phyloP scores from a whole-genome alignment of 2,113 vertebrate genomes.

The Ancistrus triradiatus region DNA sequence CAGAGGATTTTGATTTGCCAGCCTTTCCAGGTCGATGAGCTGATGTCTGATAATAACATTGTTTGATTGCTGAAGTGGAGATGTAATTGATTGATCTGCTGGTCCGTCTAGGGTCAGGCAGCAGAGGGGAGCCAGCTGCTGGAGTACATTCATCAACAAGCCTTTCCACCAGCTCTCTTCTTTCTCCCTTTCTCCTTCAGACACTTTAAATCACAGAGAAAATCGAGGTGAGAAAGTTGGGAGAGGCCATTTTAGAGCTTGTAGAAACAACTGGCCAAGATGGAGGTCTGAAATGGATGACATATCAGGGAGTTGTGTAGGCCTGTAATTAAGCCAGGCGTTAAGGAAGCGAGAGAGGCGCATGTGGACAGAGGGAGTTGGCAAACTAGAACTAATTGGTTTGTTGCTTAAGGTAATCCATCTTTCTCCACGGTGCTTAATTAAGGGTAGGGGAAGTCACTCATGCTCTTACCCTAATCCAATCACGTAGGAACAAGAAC shows the following conservation, averaged over 20 bases:
- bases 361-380: conserved; percentile 19
- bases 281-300: conserved; percentile 1
- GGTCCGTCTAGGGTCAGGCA: conserved; percentile 59
- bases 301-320: not conserved
- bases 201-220: conserved; percentile 22
- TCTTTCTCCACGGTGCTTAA: conserved; percentile 55
- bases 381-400: conserved; percentile 59
- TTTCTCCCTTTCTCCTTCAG: not conserved
- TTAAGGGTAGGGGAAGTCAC: conserved; percentile 56
- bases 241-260: conserved; percentile 37
- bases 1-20: conserved; percentile 67
- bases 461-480: conserved; percentile 46
- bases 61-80: conserved; percentile 79
- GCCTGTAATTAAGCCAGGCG: conserved; percentile 18
- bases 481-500: conserved; percentile 48
- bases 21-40: conserved; percentile 81
- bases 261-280: conserved; percentile 20
- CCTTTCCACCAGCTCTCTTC: conserved; percentile 21
- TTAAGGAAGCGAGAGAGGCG: not conserved
- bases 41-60: conserved; percentile 72
- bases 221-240: conserved; percentile 8
- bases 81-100: conserved; percentile 75
- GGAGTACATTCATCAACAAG: conserved; percentile 40
- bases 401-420: conserved; percentile 58
- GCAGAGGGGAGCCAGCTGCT: conserved; percentile 56